A percentile compares a stretch with the other conserved stretches of the same genome.
phyloP scores from a whole-genome alignment of 2,113 vertebrate species.

The Toxostoma redivivum region DNA sequence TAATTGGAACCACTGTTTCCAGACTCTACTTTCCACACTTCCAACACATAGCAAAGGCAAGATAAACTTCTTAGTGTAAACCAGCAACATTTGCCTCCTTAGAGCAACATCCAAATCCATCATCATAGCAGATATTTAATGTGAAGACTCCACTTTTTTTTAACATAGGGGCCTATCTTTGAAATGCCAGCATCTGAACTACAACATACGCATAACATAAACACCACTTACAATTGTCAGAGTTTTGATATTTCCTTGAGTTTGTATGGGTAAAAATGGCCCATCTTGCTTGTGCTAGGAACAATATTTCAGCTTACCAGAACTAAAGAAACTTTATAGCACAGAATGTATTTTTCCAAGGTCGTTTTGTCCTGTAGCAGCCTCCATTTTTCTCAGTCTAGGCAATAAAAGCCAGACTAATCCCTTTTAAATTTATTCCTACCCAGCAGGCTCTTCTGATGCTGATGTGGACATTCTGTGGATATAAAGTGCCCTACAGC shows the following conservation, averaged over 20 bases:
- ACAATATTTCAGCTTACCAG: background rate
- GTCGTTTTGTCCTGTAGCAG: background rate
- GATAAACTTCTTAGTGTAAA: background rate
- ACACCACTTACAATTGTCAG: background rate
- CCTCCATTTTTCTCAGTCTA: background rate
- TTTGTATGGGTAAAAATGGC: background rate
- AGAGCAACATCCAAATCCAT: background rate
- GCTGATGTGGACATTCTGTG: rapidly evolving
- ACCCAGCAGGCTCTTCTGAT: background rate
- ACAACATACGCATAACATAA: background rate
- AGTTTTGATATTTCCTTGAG: background rate
- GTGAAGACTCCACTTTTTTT: background rate
- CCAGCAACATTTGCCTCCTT: background rate
- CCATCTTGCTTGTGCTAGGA: background rate
- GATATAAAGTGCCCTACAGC: background rate
- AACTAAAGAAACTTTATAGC: background rate
- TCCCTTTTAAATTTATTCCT: background rate
- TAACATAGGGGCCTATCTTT: background rate
- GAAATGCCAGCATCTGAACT: background rate
- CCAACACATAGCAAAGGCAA: background rate
- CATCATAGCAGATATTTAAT: background rate
- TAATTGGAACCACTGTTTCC: background rate
- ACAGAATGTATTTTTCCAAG: background rate
- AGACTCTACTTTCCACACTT: background rate
- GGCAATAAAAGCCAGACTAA: background rate